Percentiles rank a stretch among this genome's conserved stretches.
Conservation (phyloP, 2,113 vertebrate genomes). For the Ameiurus melas region DNA sequence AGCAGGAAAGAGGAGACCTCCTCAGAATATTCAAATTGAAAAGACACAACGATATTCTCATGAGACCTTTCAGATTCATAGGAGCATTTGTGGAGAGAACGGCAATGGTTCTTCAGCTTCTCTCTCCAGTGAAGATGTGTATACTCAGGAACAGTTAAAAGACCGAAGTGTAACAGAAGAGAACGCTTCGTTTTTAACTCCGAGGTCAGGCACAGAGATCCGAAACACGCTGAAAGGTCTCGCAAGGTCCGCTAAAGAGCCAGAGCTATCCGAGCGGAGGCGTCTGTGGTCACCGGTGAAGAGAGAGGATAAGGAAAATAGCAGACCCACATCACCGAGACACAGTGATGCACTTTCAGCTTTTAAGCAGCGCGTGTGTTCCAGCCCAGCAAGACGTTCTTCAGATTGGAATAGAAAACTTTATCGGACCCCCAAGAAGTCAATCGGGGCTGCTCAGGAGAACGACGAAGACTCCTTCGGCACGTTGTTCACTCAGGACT, state of each 20-base stretch:
- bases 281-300: conserved; percentile 15
- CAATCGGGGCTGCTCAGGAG: background rate
- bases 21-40: background rate
- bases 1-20: conserved; percentile 52
- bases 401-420: background rate
- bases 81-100: background rate
- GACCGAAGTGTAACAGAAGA: background rate
- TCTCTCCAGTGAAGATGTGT: background rate
- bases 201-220: background rate
- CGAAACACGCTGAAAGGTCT: background rate
- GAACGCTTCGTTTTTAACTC: background rate
- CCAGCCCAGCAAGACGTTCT: conserved; percentile 28
- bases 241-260: background rate
- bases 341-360: conserved; percentile 9
- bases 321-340: background rate
- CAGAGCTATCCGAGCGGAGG: background rate
- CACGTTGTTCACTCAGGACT: conserved; percentile 74
- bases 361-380: conserved; percentile 13
- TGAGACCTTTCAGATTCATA: background rate
- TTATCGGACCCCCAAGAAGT: conserved; percentile 38
- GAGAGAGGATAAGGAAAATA: conserved; percentile 44
- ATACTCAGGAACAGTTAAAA: background rate
- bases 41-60: background rate
- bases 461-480: conserved; percentile 57
- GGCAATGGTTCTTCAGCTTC: background rate